Evolutionary conservation across 2,113 vertebrate genomes (phyloP), one percentile per base, ranked within the genome.

Genomic region (Sclerurus mexicanus): DNA sequence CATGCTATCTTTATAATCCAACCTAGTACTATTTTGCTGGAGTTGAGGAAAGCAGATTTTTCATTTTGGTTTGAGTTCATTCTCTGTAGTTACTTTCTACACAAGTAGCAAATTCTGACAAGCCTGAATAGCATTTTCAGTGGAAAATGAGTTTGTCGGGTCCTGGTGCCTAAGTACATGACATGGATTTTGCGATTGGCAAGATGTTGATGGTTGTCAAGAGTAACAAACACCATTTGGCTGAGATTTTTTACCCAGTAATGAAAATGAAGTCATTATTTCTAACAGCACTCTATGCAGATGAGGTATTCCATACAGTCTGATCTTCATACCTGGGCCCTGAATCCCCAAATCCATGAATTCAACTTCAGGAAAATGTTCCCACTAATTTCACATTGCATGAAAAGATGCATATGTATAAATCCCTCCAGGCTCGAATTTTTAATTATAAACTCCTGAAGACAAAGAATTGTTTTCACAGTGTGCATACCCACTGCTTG

Each of bases 1-100:
- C 56, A 53, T 40, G 49, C 56, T 78, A 78, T 81, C 95, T 95
- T 94, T 78, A 94, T 56, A 78, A 90, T 72, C 62, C 73, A 78
- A 67, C 25, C 42, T 62, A 86, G 55, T 63, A 90, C 33, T 83
- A 47, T 74, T 46, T 18, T 37, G 56, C 46, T 92, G 46, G n/a
- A 68, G 69, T 28, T 67, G 50, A 90, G 71, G 33, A 73, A 85
- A 85, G 55, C 7, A 69, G 35, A 46, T 49, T 86, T 85, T 72
- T 66, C 30, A 33, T 86, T 88, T 83, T 28, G 46, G 37, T 74
- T 94, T 74, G 63, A 74, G 30, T 55, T 83, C 42, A 33, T 77
- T 80, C 50, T 83, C 89, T 49, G 42, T 69, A 56, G n/a, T 33
- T 86, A 68, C 12, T n/a, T 52, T 77, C 63, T 23, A 19, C 3